phyloP scores from a whole-genome alignment of 1,140 invertebrate genomes.

The Zaprionus ghesquierei region DNA sequence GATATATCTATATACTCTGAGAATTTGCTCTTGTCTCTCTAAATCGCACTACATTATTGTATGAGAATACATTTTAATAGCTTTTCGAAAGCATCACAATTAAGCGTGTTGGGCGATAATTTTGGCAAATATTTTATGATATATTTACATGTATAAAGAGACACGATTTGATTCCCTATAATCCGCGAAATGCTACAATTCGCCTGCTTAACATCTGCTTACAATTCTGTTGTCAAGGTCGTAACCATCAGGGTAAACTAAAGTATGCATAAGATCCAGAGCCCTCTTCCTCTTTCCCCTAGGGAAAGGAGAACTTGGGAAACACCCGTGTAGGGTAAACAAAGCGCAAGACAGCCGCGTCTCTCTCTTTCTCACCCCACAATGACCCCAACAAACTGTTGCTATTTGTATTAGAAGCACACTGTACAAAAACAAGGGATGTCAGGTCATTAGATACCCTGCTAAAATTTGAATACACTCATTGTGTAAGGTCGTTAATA shows the following conservation, averaged over 20 bases:
- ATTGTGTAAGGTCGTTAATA: no score
- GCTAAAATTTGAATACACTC: neutral
- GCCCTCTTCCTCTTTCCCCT: neutral
- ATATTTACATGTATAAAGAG: no score
- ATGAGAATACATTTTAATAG: neutral
- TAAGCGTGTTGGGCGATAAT: neutral
- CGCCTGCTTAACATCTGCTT: neutral
- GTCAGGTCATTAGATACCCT: neutral
- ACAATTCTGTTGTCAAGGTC: slow-evolving; percentile 21
- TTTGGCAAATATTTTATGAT: neutral
- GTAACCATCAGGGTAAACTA: slow-evolving; percentile 6
- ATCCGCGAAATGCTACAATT: no score
- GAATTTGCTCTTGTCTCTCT: neutral
- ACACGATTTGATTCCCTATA: neutral
- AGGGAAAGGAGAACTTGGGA: neutral
- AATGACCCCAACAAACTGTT: neutral
- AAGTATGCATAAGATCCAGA: slow-evolving; percentile 20
- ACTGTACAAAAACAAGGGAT: neutral
- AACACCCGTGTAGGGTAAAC: slow-evolving; percentile 30
- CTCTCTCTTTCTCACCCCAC: neutral
- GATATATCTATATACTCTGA: neutral
- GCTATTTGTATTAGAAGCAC: neutral
- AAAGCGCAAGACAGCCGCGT: neutral
- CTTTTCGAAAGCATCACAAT: neutral
- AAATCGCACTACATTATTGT: neutral